Evolutionary conservation across 2,888 invertebrate genomes (phyloP).

Genomic region (Adela reaumurella): DNA sequence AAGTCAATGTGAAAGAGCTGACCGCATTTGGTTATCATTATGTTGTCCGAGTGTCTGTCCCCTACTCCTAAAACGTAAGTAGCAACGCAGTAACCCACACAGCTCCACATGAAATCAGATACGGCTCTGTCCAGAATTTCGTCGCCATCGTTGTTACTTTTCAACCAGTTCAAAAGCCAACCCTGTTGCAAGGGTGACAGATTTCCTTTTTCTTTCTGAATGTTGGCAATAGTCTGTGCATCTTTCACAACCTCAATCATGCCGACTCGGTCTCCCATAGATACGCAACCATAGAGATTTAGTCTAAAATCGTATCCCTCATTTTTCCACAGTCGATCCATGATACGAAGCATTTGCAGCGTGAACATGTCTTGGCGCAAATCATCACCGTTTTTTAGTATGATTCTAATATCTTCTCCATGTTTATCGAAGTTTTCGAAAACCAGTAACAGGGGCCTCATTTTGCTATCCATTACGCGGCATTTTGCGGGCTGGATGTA

Average conservation of each 20-base stretch:
- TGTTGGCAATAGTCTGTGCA: constrained; percentile 92
- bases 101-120: constrained; percentile 92
- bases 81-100: constrained; percentile 97
- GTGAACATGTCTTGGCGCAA: constrained; percentile 97
- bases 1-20: constrained; percentile 91
- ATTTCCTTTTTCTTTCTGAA: constrained; percentile 83
- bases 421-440: constrained; percentile 81
- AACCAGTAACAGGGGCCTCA: constrained; percentile 85
- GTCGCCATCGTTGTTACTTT: constrained; percentile 74
- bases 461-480: constrained; percentile 93
- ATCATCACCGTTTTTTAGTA: constrained; percentile 95
- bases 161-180: constrained; percentile 70
- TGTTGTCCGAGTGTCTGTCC: constrained; percentile 96
- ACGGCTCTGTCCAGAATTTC: constrained; percentile 81
- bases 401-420: constrained; percentile 84
- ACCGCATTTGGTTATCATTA: constrained; percentile 79
- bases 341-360: constrained; percentile 90
- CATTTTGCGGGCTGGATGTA: constrained; percentile 58
- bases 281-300: constrained; percentile 72
- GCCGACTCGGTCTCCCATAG: constrained; percentile 86
- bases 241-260: constrained; percentile 92
- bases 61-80: constrained; percentile 94
- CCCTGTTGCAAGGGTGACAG: constrained; percentile 50
- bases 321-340: constrained; percentile 95
- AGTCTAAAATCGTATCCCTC: constrained; percentile 87